These are phyloP conservation scores for Platynereis dumerilii DNA, from an alignment of 2,888 invertebrate genomes.

Conservation along the genomic window DNA sequence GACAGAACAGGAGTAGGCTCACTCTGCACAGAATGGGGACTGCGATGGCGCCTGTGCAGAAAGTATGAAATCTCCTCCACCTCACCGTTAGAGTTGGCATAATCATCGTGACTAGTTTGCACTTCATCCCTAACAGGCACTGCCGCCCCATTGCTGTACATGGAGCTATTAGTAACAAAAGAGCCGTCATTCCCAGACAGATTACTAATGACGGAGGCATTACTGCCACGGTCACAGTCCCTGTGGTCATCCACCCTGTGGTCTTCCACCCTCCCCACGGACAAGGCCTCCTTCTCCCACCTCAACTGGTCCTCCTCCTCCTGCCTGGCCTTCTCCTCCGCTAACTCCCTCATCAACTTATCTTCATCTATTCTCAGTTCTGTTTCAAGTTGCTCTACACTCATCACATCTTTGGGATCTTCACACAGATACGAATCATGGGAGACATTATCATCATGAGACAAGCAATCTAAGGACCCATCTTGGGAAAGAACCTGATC, in stretches of 20 bases:
- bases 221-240: neutral
- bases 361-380: conserved; percentile 27
- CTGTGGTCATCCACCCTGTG: neutral
- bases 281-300: neutral
- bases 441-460: conserved; percentile 47
- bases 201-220: too few species aligned
- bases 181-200: too few species aligned
- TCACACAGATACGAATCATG: conserved; percentile 37
- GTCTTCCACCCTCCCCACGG: conserved; percentile 6
- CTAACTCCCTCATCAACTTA: conserved; percentile 14
- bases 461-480: conserved; percentile 13
- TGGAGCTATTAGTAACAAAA: too few species aligned
- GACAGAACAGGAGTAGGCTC: neutral
- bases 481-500: conserved; percentile 25
- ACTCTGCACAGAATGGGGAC: neutral
- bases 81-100: conserved; percentile 32
- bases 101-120: neutral
- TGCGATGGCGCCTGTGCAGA: conserved; percentile 46
- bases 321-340: conserved; percentile 7
- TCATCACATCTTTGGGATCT: conserved; percentile 14
- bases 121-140: neutral
- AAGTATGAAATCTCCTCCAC: conserved; percentile 60
- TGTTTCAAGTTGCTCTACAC: conserved; percentile 27
- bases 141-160: too few species aligned
- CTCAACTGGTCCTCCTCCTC: conserved; percentile 12